phyloP scores from a whole-genome alignment of 2,797 vertebrate genomes.

The Setipinna tenuifilis region DNA sequence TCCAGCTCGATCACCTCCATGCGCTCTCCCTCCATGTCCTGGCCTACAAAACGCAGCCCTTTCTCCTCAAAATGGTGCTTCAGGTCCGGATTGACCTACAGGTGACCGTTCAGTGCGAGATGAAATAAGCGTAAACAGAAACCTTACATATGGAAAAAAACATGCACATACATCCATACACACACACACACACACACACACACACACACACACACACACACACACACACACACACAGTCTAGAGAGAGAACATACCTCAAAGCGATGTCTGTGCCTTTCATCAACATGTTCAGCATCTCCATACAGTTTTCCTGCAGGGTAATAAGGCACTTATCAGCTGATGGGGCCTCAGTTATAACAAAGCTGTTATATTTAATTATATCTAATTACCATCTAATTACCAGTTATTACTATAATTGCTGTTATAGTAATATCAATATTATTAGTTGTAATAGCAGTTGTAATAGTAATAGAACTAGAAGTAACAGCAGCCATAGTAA shows the following conservation, averaged over 20 bases:
- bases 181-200: background rate
- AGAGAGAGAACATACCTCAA: constrained; percentile 78
- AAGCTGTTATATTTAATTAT: background rate
- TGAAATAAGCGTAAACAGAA: background rate
- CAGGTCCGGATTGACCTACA: constrained; percentile 91
- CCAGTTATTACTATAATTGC: too few species aligned
- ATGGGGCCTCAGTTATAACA: background rate
- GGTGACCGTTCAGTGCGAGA: background rate
- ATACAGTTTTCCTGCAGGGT: constrained; percentile 84
- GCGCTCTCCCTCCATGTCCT: constrained; percentile 90
- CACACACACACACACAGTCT: background rate
- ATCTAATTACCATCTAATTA: too few species aligned
- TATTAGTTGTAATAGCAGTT: background rate
- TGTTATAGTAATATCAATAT: background rate
- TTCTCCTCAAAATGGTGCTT: constrained; percentile 86
- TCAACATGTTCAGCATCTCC: constrained; percentile 86
- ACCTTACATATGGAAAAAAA: background rate
- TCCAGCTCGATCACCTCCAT: constrained; percentile 96
- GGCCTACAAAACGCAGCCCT: constrained; percentile 90
- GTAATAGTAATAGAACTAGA: background rate
- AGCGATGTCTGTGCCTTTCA: constrained; percentile 92
- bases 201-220: background rate
- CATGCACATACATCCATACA: background rate
- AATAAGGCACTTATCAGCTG: constrained; percentile 10
- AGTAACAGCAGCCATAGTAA: background rate